A percentile compares a stretch with the other conserved stretches of the same genome.
Conservation (phyloP, 2,888 invertebrate genomes). For the Pheosia gnoma region DNA sequence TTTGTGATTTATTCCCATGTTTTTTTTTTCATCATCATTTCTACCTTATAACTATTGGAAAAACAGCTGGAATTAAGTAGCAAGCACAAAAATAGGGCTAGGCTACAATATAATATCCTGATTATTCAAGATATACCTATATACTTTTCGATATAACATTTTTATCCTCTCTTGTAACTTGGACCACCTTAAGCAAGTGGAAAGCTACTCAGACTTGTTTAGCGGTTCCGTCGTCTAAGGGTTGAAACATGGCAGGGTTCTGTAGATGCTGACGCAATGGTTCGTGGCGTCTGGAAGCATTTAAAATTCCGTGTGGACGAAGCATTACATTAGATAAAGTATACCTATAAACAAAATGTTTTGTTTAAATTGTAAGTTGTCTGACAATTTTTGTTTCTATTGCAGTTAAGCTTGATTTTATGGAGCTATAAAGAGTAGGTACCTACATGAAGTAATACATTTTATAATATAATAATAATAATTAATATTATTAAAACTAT, state of each 20-base stretch:
- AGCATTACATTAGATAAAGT: constrained; percentile 24
- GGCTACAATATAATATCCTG: too few species aligned
- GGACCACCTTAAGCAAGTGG: constrained; percentile 32
- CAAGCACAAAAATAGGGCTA: too few species aligned
- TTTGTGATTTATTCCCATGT: too few species aligned
- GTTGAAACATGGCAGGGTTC: constrained; percentile 65
- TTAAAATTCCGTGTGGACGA: constrained; percentile 38
- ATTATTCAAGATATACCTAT: too few species aligned
- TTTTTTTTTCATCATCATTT: too few species aligned
- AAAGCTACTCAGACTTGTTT: constrained; percentile 69
- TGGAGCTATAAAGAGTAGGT: too few species aligned
- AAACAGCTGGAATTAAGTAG: too few species aligned
- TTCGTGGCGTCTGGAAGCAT: constrained; percentile 56
- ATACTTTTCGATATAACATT: background rate
- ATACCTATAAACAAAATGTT: constrained; percentile 20
- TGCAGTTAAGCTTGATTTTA: too few species aligned
- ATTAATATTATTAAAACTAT: too few species aligned
- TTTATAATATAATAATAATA: too few species aligned
- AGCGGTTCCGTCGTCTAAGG: constrained; percentile 57
- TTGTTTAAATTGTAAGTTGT: constrained; percentile 17
- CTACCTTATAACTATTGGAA: too few species aligned
- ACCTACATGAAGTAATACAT: too few species aligned
- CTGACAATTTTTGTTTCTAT: background rate
- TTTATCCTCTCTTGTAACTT: constrained; percentile 34
- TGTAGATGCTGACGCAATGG: constrained; percentile 48